Conservation (phyloP, 2,797 vertebrate species). For the Microctenopoma steveboyesi region DNA sequence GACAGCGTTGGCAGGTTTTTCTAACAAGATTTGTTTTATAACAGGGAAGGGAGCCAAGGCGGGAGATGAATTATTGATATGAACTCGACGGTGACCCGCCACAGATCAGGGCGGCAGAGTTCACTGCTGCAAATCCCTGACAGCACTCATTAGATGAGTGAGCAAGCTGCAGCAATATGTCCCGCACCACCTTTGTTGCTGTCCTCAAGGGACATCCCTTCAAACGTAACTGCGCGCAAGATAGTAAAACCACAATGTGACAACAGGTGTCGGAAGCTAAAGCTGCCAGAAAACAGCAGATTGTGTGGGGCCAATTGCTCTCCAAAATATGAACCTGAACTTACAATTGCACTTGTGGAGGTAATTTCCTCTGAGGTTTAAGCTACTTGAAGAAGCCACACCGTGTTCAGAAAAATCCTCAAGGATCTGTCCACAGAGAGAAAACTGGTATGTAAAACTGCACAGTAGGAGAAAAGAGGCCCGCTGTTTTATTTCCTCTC, state of each 20-base stretch:
- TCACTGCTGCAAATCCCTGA: constrained; percentile 71
- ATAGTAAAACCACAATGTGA: constrained; percentile 54
- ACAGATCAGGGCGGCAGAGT: constrained; percentile 70
- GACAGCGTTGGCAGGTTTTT: constrained; percentile 53
- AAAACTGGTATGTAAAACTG: constrained; percentile 20
- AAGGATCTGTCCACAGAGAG: constrained; percentile 7
- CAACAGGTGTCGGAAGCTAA: constrained; percentile 72
- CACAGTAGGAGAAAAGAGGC: background rate
- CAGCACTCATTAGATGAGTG: constrained; percentile 69
- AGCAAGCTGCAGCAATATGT: constrained; percentile 58
- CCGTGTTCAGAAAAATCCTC: constrained; percentile 36
- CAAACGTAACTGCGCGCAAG: constrained; percentile 52
- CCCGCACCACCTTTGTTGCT: constrained; percentile 39
- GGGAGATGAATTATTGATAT: constrained; percentile 81
- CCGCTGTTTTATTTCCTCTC: background rate
- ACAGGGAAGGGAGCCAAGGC: constrained; percentile 57
- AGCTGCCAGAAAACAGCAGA: constrained; percentile 45
- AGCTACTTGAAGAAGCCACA: constrained; percentile 29
- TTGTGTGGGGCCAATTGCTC: constrained; percentile 63
- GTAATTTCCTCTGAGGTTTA: constrained; percentile 58
- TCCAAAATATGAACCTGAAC: constrained; percentile 42
- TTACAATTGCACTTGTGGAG: constrained; percentile 35
- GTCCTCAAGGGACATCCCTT: constrained; percentile 58
- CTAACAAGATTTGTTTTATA: constrained; percentile 77
- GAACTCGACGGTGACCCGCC: constrained; percentile 70